Conservation (phyloP, 2,888 invertebrate species). For the Podotricha telesiphe region DNA sequence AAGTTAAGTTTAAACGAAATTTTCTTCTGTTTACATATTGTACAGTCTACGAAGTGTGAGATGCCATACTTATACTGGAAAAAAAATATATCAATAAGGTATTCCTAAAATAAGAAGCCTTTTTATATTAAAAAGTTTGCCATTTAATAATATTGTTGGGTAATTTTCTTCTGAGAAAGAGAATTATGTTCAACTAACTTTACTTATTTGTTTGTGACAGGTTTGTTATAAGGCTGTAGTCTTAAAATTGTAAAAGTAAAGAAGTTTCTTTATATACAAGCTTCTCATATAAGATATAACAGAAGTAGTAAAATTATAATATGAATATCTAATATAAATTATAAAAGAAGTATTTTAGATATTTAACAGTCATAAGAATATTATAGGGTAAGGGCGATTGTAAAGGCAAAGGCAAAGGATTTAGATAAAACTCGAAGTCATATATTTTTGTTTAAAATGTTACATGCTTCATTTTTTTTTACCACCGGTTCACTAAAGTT, state of each 20-base stretch:
- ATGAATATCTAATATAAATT: no score
- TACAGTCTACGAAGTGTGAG: background rate
- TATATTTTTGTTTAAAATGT: no score
- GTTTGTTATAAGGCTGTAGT: conserved; percentile 22
- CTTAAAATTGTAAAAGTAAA: conserved; percentile 8
- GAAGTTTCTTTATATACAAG: conserved; percentile 11
- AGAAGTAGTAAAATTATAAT: background rate
- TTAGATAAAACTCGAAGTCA: no score
- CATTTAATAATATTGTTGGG: background rate
- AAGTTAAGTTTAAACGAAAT: background rate
- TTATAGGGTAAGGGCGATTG: no score
- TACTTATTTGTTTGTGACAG: conserved; percentile 29
- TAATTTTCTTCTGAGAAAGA: conserved; percentile 5
- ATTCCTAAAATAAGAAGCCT: background rate
- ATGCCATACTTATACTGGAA: background rate
- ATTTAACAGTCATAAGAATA: no score
- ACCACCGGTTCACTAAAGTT: no score
- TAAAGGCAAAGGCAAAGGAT: no score
- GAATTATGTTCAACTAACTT: conserved; percentile 20
- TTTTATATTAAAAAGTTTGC: conserved; percentile 7
- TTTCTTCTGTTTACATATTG: background rate
- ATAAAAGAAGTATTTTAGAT: no score
- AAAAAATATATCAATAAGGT: background rate
- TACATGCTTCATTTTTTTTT: no score
- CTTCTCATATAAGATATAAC: background rate